A percentile compares a stretch with the other conserved stretches of the same genome.
Conservation (phyloP, 2,113 vertebrate genomes). For the Nicator chloris region DNA sequence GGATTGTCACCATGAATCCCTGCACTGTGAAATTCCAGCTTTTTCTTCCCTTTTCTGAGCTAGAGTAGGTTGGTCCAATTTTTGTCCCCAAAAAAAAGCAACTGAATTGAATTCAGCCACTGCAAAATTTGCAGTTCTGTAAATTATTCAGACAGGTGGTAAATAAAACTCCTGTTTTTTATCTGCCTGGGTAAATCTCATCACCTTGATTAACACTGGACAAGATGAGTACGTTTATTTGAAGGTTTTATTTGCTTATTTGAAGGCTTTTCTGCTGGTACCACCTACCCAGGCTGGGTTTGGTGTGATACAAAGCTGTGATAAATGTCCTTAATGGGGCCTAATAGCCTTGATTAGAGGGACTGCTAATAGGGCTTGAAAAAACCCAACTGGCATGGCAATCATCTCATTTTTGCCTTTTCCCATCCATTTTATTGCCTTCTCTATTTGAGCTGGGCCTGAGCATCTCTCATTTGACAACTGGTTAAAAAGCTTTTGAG, state of each 20-base stretch:
- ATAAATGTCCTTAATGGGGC: background rate
- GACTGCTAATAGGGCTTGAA: background rate
- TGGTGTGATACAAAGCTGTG: background rate
- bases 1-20: background rate
- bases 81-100: background rate
- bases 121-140: background rate
- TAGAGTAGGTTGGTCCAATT: background rate
- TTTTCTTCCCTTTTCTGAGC: background rate
- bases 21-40: background rate
- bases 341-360: conserved; percentile 11
- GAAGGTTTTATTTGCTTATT: background rate
- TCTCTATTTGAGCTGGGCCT: background rate
- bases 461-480: conserved; percentile 11
- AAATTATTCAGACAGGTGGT: background rate
- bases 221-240: background rate
- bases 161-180: background rate
- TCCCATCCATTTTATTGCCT: conserved; percentile 20
- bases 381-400: background rate
- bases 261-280: background rate
- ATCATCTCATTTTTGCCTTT: conserved; percentile 24
- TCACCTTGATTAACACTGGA: background rate
- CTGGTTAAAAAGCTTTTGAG: conserved; percentile 31
- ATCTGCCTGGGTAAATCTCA: background rate
- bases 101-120: background rate
- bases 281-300: background rate